These are phyloP conservation scores for Antechinus stuartii DNA, from an alignment of 2,113 vertebrate species.

Conservation along the genomic window DNA sequence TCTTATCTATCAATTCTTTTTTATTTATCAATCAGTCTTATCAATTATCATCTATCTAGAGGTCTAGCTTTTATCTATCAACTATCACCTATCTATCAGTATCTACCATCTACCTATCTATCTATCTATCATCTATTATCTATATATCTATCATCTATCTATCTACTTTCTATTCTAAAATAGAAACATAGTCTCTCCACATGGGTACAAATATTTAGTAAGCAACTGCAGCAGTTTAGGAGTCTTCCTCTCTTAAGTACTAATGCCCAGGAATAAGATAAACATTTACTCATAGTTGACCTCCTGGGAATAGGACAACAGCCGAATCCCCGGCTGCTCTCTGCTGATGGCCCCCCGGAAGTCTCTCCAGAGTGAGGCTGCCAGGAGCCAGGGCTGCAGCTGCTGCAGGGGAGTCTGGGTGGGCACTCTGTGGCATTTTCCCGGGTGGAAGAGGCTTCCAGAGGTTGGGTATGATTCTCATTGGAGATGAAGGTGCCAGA, in stretches of 20 bases:
- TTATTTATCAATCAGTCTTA: no score
- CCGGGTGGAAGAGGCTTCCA: neutral
- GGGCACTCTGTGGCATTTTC: neutral
- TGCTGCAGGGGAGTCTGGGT: neutral
- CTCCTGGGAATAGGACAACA: neutral
- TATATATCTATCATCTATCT: no score
- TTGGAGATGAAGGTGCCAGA: neutral
- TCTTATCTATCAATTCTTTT: no score
- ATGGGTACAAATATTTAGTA: neutral
- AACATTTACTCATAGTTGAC: neutral
- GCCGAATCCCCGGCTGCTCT: neutral
- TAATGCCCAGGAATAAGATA: neutral
- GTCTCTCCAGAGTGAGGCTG: neutral
- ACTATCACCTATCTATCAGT: no score
- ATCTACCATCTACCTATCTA: no score
- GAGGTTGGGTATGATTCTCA: neutral
- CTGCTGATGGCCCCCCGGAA: neutral
- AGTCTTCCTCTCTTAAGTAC: neutral
- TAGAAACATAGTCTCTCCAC: neutral
- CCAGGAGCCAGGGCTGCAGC: neutral
- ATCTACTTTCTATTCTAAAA: neutral
- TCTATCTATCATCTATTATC: no score
- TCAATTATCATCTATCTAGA: no score
- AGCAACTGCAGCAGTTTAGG: neutral
- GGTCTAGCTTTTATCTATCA: no score